A percentile compares a stretch with the other conserved stretches of the same genome.
phyloP scores from a whole-genome alignment of 2,888 invertebrate species.

The Beris chalybata region DNA sequence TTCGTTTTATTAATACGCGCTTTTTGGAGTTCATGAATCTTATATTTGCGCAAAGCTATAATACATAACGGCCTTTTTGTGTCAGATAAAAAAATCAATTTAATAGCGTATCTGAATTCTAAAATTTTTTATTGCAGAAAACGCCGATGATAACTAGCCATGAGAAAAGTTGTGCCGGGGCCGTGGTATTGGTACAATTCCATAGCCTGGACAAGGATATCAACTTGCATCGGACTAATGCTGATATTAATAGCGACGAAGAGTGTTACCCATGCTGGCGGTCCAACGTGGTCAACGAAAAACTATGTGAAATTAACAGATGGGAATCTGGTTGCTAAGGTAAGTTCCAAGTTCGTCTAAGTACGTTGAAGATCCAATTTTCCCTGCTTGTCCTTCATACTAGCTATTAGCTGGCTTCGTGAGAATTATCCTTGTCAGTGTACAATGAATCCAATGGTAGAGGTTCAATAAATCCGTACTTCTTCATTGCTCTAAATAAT shows the following conservation, averaged over 20 bases:
- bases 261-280: slow-evolving; percentile 38
- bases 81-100: too few species aligned
- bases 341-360: slow-evolving; percentile 42
- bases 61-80: too few species aligned
- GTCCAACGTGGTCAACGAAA: slow-evolving; percentile 42
- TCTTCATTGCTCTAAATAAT: too few species aligned
- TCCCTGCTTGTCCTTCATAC: too few species aligned
- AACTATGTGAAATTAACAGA: slow-evolving; percentile 51
- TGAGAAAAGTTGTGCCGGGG: slow-evolving; percentile 54
- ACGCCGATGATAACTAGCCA: slow-evolving; percentile 53
- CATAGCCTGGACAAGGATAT: slow-evolving; percentile 35
- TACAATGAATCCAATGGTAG: neutral
- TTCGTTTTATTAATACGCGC: too few species aligned
- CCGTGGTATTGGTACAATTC: slow-evolving; percentile 44
- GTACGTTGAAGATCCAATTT: neutral
- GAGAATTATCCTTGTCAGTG: neutral
- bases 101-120: too few species aligned
- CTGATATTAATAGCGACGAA: slow-evolving; percentile 36
- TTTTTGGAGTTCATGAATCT: too few species aligned
- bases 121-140: slow-evolving; percentile 40
- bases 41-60: too few species aligned
- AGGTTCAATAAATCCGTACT: too few species aligned
- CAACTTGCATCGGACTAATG: slow-evolving; percentile 33
- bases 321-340: slow-evolving; percentile 51
- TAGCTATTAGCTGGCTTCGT: too few species aligned